phyloP scores from a whole-genome alignment of 2,797 vertebrate genomes.

The Corythornis leucogaster region DNA sequence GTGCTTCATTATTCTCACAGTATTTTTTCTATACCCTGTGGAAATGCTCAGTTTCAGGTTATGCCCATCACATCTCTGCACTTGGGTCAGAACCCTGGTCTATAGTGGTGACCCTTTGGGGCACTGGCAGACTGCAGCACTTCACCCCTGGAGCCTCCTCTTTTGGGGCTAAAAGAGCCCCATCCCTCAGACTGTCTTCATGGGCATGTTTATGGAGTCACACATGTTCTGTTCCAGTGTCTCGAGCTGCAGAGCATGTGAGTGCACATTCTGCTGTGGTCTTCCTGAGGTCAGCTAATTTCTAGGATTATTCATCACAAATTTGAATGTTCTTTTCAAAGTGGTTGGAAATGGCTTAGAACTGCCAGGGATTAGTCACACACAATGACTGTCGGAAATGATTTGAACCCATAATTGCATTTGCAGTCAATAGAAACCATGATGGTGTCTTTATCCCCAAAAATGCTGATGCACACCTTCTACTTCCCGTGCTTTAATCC shows the following conservation, averaged over 20 bases:
- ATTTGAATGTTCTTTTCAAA: conserved; percentile 5
- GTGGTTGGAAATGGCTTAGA: not conserved
- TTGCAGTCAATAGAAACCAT: not conserved
- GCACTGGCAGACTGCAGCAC: not conserved
- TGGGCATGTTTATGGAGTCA: not conserved
- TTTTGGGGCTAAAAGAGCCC: not conserved
- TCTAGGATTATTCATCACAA: not conserved
- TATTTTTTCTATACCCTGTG: not conserved
- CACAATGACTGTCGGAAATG: not conserved
- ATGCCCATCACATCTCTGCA: not conserved
- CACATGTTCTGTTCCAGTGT: not conserved
- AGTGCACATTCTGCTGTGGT: not conserved
- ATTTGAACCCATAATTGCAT: not conserved
- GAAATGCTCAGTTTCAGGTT: not conserved
- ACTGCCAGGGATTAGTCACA: not conserved
- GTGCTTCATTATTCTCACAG: not conserved
- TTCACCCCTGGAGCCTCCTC: not conserved
- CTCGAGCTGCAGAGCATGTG: not conserved
- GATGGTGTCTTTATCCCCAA: not conserved
- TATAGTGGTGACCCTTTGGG: not conserved
- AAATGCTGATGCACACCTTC: not conserved
- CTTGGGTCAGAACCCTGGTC: not conserved
- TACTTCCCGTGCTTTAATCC: not conserved
- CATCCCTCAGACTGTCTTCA: not conserved
- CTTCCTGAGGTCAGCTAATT: not conserved